Base-by-base conservation (phyloP, 2,888 invertebrate genomes). In the Drosophila antonietae region DNA sequence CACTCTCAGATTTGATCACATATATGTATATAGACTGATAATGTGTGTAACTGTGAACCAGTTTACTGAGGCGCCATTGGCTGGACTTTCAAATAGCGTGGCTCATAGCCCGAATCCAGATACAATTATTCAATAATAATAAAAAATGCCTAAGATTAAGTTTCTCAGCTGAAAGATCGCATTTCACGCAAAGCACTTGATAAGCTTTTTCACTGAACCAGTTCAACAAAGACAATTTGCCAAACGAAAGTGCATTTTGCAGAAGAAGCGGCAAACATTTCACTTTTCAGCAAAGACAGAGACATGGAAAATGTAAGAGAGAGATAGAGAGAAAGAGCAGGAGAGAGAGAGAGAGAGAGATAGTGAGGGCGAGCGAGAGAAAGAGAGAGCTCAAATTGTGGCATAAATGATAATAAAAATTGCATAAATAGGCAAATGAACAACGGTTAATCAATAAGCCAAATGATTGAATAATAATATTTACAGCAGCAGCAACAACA, bases 371-470 rank as follows among this genome's bases (percentile, higher is more conserved):
- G 31, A 12, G 28, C 20, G 7, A 35, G 33, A 10, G 20, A 41
- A n/a, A 43, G 18, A 63, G 37, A 28, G 46, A 53, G 28, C 18
- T 33, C 41, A 46, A 28, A 46, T 9, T 66, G 65, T 65, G 83
- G 83, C 68, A 71, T 46, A 65, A 73, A 64, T 66, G 84, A 73
- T 80, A 68, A 83, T 80, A 68, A 83, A 87, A 84, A 89, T 86
- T 86, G 85, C 85, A 89, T 86, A 86, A 85, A 89, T 81, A 89
- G 75, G 83, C 85, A 86, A 86, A 86, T 89, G 80, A 88, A 82
- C 85, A 89, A 76, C 89, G 74, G 85, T 87, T 86, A 89, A 86
- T 86, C 85, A 86, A 86, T 86, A 89, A 89, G 75, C 84, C 47
- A 70, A 78, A 68, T 73, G 85, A 86, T 86, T 86, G 89, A 76